Evolutionary conservation across 2,888 invertebrate genomes (phyloP), one percentile per base, ranked within the genome.

Genomic region (Stegophylla sp.): DNA sequence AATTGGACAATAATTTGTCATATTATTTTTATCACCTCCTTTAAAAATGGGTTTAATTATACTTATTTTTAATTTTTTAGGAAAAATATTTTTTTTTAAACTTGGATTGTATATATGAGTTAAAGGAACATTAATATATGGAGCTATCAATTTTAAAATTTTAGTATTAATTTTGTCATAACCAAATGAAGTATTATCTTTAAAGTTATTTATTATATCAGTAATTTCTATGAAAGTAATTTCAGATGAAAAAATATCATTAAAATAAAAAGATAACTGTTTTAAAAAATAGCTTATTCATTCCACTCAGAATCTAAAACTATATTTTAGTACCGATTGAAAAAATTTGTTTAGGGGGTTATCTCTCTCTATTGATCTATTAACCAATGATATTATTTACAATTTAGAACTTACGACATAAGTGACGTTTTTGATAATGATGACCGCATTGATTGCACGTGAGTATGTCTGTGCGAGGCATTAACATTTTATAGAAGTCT

Each of bases 361-460:
- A n/a, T n/a, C n/a, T n/a, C n/a, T n/a, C n/a, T n/a, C n/a, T n/a
- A n/a, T n/a, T n/a, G n/a, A n/a, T n/a, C n/a, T n/a, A n/a, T n/a
- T n/a, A n/a, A n/a, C n/a, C n/a, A n/a, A n/a, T n/a, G n/a, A n/a
- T n/a, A n/a, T n/a, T n/a, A n/a, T n/a, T n/a, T n/a, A n/a, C n/a
- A n/a, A n/a, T n/a, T n/a, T n/a, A n/a, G n/a, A n/a, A 88, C 89
- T 89, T 90, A 95, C 96, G 91, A 87, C 97, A 97, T 66, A 97
- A 88, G 69, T 91, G 89, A 67, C 92, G 91, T 81, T 89, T 88
- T 87, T 95, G 93, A 86, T 95, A 91, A 87, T 93, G 90, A 86
- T 94, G 91, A 0, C 97, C 97, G 87, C 97, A 97, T 66, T 90
- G 90, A 83, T 90, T 88, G 85, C 97, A 97, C 0, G 90, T 89